Conservation (phyloP, 53 echinoderm and acorn worm species). For the Arbacia lixula region DNA sequence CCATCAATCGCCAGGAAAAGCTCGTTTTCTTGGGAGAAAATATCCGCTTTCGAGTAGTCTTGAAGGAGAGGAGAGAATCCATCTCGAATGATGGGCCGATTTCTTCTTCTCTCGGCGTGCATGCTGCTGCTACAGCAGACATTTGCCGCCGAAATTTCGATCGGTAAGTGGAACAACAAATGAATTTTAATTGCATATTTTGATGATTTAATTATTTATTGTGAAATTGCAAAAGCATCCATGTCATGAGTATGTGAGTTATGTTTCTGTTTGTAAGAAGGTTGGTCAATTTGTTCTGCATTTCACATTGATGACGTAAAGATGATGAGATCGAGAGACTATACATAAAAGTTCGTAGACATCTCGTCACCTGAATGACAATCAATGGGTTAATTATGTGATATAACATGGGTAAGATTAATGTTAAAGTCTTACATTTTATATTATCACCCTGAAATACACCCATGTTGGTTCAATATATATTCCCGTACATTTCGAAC, state of each 20-base stretch:
- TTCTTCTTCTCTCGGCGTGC: not conserved
- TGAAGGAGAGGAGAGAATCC: not conserved
- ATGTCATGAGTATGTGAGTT: too few relatives aligned
- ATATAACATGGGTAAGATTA: too few relatives aligned
- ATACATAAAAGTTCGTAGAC: not conserved
- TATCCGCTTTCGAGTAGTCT: not conserved
- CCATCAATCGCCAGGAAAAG: constrained; percentile 13
- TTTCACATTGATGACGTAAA: not conserved
- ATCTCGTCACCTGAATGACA: not conserved
- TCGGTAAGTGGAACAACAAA: constrained; percentile 29
- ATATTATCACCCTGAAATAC: too few relatives aligned
- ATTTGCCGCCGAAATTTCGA: constrained; percentile 55
- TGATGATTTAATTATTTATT: not conserved
- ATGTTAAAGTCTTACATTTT: too few relatives aligned
- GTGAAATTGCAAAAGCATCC: not conserved
- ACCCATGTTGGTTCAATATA: too few relatives aligned
- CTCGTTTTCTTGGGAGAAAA: constrained; percentile 40
- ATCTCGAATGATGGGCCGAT: constrained; percentile 1
- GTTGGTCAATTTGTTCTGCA: not conserved
- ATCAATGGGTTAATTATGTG: too few relatives aligned
- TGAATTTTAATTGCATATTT: not conserved
- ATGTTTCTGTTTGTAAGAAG: too few relatives aligned
- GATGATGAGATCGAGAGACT: not conserved
- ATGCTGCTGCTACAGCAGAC: constrained; percentile 32
- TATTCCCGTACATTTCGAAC: too few relatives aligned